phyloP scores from a whole-genome alignment of 2,888 invertebrate genomes.

The Philhelius pedissequus region DNA sequence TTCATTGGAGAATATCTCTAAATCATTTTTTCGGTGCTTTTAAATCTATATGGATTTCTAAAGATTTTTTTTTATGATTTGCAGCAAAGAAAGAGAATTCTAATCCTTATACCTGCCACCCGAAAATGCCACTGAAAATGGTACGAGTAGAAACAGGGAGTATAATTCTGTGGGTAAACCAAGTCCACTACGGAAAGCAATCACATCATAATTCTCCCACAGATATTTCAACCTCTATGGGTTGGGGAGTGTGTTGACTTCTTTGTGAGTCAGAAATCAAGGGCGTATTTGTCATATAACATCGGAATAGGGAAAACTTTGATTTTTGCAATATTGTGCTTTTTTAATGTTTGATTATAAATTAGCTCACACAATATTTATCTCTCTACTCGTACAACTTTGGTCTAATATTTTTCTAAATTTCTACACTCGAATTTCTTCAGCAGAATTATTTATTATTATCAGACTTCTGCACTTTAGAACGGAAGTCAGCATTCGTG shows the following conservation, averaged over 20 bases:
- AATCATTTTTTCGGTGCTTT: slow-evolving; percentile 57
- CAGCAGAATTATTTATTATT: too few species aligned
- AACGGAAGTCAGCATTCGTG: too few species aligned
- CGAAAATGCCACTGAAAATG: background rate
- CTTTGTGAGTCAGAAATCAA: background rate
- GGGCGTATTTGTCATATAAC: background rate
- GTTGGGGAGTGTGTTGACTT: background rate
- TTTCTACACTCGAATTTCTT: too few species aligned
- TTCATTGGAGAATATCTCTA: slow-evolving; percentile 61
- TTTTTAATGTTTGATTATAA: too few species aligned
- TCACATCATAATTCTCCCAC: slow-evolving; percentile 64
- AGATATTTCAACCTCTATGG: slow-evolving; percentile 11
- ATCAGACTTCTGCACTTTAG: too few species aligned
- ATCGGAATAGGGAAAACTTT: too few species aligned
- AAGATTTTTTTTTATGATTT: background rate
- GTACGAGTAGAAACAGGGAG: background rate
- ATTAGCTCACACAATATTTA: too few species aligned
- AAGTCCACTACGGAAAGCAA: slow-evolving; percentile 39
- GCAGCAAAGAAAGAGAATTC: slow-evolving; percentile 27
- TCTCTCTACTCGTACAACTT: too few species aligned
- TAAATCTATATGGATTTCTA: slow-evolving; percentile 1
- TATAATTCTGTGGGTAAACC: background rate
- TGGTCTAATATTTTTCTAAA: too few species aligned
- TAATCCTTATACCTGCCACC: slow-evolving; percentile 25
- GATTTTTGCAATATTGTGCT: too few species aligned